Percentiles rank a stretch among this genome's conserved stretches.
Evolutionary conservation across 2,888 invertebrate species (phyloP).

Genomic region (Melipona beecheii): DNA sequence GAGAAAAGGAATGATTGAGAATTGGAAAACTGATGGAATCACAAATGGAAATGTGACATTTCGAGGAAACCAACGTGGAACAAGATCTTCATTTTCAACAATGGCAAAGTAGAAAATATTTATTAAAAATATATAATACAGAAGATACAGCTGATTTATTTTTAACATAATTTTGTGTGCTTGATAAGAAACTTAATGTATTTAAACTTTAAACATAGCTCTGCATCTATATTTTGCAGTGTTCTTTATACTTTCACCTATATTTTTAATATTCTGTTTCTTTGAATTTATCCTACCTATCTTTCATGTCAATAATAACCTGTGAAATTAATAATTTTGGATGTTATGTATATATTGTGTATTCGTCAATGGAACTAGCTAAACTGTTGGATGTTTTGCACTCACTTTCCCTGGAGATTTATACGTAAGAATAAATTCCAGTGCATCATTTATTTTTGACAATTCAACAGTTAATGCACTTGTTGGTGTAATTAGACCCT

Average conservation of each 20-base stretch:
- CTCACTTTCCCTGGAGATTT: slow-evolving; percentile 87
- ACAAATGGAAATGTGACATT: background rate
- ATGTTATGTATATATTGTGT: background rate
- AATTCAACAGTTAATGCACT: slow-evolving; percentile 86
- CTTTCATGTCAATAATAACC: slow-evolving; percentile 79
- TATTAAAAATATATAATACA: slow-evolving; percentile 30
- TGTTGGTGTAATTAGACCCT: slow-evolving; percentile 87
- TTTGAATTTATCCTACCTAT: slow-evolving; percentile 69
- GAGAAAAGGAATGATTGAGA: background rate
- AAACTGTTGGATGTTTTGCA: background rate
- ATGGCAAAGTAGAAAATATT: slow-evolving; percentile 29
- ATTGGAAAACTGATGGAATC: background rate
- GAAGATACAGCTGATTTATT: background rate
- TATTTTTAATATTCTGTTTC: slow-evolving; percentile 24
- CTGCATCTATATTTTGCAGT: background rate
- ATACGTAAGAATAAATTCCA: slow-evolving; percentile 85
- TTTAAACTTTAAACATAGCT: background rate
- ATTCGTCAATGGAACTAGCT: background rate
- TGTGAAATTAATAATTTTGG: slow-evolving; percentile 58
- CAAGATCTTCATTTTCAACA: background rate
- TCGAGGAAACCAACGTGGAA: background rate
- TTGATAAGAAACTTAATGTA: background rate
- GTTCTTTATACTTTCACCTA: background rate
- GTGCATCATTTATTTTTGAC: slow-evolving; percentile 87
- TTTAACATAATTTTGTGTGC: background rate